phyloP scores from a whole-genome alignment of 2,888 invertebrate genomes.

The Chesias legatella region DNA sequence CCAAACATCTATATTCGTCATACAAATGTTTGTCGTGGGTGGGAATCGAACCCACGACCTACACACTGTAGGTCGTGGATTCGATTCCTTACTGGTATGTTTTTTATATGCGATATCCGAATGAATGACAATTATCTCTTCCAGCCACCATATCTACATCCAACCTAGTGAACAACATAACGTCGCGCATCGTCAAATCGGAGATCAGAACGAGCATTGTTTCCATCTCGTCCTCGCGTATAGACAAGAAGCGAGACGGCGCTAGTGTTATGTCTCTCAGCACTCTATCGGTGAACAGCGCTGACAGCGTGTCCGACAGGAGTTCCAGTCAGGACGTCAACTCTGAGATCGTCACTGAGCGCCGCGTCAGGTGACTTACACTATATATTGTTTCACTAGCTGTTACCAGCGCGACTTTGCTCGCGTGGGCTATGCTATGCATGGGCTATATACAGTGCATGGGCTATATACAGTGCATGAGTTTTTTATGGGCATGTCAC shows the following conservation, averaged over 20 bases:
- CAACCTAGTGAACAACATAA: constrained; percentile 58
- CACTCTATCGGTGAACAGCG: constrained; percentile 68
- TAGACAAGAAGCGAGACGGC: constrained; percentile 61
- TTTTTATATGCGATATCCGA: too few relatives aligned
- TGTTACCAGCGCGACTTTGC: too few relatives aligned
- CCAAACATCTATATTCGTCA: too few relatives aligned
- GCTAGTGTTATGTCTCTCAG: constrained; percentile 63
- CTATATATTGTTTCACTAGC: too few relatives aligned
- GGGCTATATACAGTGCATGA: too few relatives aligned
- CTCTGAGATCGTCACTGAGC: constrained; percentile 69
- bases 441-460: too few relatives aligned
- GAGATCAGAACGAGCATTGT: constrained; percentile 69
- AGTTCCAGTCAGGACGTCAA: constrained; percentile 76
- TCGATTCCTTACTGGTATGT: too few relatives aligned
- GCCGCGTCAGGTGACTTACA: constrained; percentile 48
- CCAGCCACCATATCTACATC: constrained; percentile 60
- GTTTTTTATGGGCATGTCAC: too few relatives aligned
- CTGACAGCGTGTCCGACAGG: constrained; percentile 65
- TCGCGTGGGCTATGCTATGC: too few relatives aligned
- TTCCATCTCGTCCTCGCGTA: constrained; percentile 66
- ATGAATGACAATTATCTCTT: background rate
- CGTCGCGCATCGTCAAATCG: constrained; percentile 59
- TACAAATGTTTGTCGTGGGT: too few relatives aligned
- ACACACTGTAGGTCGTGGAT: too few relatives aligned
- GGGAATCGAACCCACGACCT: too few relatives aligned